Base-by-base conservation (phyloP, 2,888 invertebrate species). In the Endotricha flammealis region DNA sequence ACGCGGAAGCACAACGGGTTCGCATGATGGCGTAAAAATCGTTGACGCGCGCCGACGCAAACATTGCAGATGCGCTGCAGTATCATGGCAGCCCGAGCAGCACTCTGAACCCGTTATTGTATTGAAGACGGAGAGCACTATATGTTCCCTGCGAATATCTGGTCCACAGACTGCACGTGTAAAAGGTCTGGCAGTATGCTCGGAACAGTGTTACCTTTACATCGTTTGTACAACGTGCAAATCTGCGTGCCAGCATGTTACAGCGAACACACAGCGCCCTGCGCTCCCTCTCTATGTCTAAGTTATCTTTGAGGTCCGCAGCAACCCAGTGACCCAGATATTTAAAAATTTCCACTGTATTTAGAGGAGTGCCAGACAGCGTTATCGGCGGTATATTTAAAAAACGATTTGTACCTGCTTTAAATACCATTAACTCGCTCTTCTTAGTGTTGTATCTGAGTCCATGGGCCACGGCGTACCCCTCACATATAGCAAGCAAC, bases 241-340 rank as follows among this genome's bases (percentile, higher is more conserved):
- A 16, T 3, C 16, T 16, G 4, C 16, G 6, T 16, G 16, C 4
- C 16, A 16, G 6, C 16, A 16, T 16, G 6, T 16, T 16, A 6
- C 4, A 16, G 4, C 16, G 16, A 4, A 16, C 16, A 4, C 4
- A 3, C 16, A 16, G 6, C 6, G 44, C 36, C 29, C 41, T 43
- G 4, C 44, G 39, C 14, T 44, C 41, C 33, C 44, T 34, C 16
- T 42, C 42, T 14, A 40, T 40, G 11, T 41, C 33, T n/a, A 12
- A 10, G 13, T 41, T 33, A 27, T 48, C 41, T 7, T 17, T 29
- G 29, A 27, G 7, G 32, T 25, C 12, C n/a, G n/a, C n/a, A n/a
- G n/a, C n/a, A n/a, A n/a, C n/a, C n/a, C n/a, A n/a, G n/a, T n/a
- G n/a, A n/a, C n/a, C n/a, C n/a, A n/a, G n/a, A n/a, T n/a, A n/a